Base-by-base conservation (phyloP, 2,888 invertebrate genomes). In the Philaethria dido region DNA sequence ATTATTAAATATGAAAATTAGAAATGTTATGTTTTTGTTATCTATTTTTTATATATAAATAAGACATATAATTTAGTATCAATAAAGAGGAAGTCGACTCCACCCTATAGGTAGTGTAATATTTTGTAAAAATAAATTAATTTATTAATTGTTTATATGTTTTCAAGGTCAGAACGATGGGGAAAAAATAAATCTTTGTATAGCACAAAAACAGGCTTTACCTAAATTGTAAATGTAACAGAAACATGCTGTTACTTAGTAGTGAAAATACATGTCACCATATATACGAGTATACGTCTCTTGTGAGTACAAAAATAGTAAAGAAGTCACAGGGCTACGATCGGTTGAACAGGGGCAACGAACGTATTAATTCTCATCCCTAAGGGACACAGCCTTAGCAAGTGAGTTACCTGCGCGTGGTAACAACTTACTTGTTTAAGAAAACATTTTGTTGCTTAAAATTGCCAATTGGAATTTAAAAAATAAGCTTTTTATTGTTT, bases 321-420 rank as follows among this genome's bases (percentile, higher is more conserved):
- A 59, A 50, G 68, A 65, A 73, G 69, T 66, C 68, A 69, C 66
- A 66, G 63, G 63, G 60, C 68, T 63, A 70, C 59, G 68, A 70
- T 54, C 71, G 67, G 72, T 71, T 70, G 72, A 73, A 70, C 72
- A 71, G 71, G 78, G 81, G 82, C 83, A 83, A 84, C 78, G 84
- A 84, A 84, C 84, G 83, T 81, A 83, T 85, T 83, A 84, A 80
- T 80, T 78, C 80, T 75, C 80, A 80, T 80, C 80, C 80, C 72
- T 72, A 75, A 76, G 76, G 72, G 69, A 72, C 73, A 66, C 67
- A 67, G 64, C 54, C 70, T 69, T 60, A 70, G 70, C 64, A 67
- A 71, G 73, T 73, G 71, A 71, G 69, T 72, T 73, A 73, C 73
- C 71, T 73, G 69, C 71, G 71, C 69, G 65, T 60, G 72, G 65